Evolutionary conservation across 2,888 invertebrate genomes (phyloP).

Genomic region (Sympetrum striolatum): DNA sequence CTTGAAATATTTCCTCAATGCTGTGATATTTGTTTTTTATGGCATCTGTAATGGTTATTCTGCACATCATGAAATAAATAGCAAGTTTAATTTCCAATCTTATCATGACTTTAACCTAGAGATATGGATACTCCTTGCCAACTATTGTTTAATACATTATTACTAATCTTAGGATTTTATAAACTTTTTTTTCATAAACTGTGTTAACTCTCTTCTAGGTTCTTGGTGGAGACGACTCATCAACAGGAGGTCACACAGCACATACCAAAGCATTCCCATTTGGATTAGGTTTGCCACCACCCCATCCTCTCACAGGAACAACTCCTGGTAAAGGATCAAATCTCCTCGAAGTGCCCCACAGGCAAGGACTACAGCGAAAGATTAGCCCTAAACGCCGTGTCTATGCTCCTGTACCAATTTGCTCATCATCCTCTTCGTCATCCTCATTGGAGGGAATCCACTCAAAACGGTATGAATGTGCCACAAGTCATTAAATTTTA

Average conservation of each 20-base stretch:
- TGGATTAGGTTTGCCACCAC: background rate
- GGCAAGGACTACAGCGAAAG: constrained; percentile 60
- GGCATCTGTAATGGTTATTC: no score
- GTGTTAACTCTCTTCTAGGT: background rate
- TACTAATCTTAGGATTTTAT: no score
- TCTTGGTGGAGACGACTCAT: constrained; percentile 27
- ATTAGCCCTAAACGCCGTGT: constrained; percentile 67
- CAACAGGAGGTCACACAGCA: constrained; percentile 17
- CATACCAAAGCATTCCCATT: background rate
- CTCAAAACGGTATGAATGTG: constrained; percentile 60
- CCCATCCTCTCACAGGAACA: background rate
- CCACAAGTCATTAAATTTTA: no score
- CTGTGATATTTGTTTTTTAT: no score
- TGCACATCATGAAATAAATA: no score
- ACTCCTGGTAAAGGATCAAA: background rate
- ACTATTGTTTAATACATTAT: no score
- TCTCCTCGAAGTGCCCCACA: constrained; percentile 67
- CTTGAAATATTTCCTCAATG: no score
- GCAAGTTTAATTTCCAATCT: no score
- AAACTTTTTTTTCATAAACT: background rate
- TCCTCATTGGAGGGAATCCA: constrained; percentile 67
- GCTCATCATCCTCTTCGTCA: constrained; percentile 63
- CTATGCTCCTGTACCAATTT: constrained; percentile 62
- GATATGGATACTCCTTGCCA: no score
- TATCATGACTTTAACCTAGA: no score